Conservation (phyloP, 37 sponge, comb jelly and placozoan species). For the Oopsacas minuta region DNA sequence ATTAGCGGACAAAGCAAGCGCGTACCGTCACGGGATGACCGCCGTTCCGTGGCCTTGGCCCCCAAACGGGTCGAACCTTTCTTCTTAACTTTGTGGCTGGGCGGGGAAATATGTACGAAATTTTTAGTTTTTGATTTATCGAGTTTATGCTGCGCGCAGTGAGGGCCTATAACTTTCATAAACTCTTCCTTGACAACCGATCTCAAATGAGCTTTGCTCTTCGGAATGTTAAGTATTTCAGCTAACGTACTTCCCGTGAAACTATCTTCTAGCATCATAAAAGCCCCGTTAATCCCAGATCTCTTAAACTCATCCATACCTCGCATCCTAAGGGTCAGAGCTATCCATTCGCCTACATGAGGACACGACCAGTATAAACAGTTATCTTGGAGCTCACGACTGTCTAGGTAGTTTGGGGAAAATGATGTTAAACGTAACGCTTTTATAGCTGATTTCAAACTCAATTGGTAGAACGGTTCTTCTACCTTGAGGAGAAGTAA, state of each 20-base stretch:
- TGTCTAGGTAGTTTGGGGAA: not conserved
- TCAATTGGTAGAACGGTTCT: not conserved
- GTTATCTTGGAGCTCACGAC: not conserved
- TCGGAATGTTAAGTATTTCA: not conserved
- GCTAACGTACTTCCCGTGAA: not conserved
- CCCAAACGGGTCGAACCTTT: not conserved
- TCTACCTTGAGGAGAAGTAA: not conserved
- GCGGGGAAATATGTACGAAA: not conserved
- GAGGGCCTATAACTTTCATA: not conserved
- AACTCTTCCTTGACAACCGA: not conserved
- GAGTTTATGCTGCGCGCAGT: slow-evolving; percentile 4
- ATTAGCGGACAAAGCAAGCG: not conserved
- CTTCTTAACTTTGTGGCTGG: not conserved
- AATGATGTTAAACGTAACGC: not conserved
- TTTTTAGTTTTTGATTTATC: slow-evolving; percentile 6
- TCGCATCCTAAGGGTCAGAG: not conserved
- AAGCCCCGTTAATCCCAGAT: not conserved
- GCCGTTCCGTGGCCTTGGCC: not conserved
- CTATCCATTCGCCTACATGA: not conserved
- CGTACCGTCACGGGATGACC: not conserved
- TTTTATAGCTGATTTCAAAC: not conserved
- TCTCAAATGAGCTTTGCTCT: not conserved
- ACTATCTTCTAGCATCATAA: slow-evolving; percentile 1
- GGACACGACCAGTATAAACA: slow-evolving; percentile 8
- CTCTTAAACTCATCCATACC: not conserved